Percentiles rank a stretch among this genome's conserved stretches.
phyloP scores from a whole-genome alignment of 2,888 invertebrate genomes.

The Lepas anatifera region DNA sequence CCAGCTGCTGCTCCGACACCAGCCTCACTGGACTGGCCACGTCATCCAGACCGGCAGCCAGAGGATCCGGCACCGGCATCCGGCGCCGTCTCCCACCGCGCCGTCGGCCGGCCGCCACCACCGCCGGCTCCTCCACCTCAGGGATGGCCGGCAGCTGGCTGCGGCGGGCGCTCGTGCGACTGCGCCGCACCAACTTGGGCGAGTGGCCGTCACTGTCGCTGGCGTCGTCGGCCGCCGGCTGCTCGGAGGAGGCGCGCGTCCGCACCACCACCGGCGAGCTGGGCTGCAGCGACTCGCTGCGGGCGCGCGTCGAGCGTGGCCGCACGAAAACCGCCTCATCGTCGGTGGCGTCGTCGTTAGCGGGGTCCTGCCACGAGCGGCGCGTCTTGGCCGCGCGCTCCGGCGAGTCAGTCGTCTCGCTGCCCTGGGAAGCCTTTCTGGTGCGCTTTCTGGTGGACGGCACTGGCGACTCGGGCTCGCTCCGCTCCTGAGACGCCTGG shows the following conservation, averaged over 20 bases:
- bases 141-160: constrained; percentile 46
- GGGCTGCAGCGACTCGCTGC: constrained; percentile 56
- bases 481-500: not conserved
- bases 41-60: constrained; percentile 37
- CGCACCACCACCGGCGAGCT: constrained; percentile 71
- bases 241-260: constrained; percentile 78
- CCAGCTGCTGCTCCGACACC: constrained; percentile 52
- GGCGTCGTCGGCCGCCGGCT: constrained; percentile 54
- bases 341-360: not conserved
- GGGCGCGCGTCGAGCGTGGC: constrained; percentile 45
- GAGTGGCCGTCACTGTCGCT: constrained; percentile 50
- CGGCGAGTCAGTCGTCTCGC: too few species aligned
- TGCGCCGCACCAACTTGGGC: constrained; percentile 45
- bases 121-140: constrained; percentile 54
- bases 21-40: constrained; percentile 49
- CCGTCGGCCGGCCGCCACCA: constrained; percentile 57
- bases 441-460: not conserved
- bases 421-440: not conserved
- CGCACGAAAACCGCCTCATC: not conserved
- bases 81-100: constrained; percentile 45
- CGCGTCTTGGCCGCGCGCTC: too few species aligned
- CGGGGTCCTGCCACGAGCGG: not conserved
- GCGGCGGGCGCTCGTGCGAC: constrained; percentile 67
- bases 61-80: constrained; percentile 41
- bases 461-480: not conserved